phyloP scores from a whole-genome alignment of 2,797 vertebrate species.

The Onychomys leucogaster region DNA sequence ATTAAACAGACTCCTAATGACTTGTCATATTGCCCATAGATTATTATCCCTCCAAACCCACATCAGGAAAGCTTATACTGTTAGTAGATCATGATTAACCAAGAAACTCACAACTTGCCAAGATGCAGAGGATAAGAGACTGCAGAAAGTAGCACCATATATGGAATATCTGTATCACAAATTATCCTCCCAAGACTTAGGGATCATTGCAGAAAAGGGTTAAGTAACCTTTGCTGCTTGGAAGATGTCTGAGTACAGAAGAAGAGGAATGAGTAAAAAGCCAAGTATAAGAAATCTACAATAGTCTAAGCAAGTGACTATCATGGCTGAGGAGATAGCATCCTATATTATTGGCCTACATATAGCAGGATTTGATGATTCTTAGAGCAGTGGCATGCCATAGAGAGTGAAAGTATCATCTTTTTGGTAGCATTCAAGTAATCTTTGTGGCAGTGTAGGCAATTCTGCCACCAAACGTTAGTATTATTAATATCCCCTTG shows the following conservation, averaged over 20 bases:
- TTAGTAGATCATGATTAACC: neutral
- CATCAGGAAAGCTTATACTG: neutral
- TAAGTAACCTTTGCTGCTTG: neutral
- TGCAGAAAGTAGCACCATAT: too few species aligned
- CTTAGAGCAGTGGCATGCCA: neutral
- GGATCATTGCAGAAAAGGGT: neutral
- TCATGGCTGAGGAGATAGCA: neutral
- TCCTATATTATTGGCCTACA: neutral
- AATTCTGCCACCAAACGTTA: constrained; percentile 46
- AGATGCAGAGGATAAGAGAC: neutral
- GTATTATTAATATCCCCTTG: neutral
- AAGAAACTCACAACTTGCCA: neutral
- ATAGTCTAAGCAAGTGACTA: neutral
- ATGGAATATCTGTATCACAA: neutral
- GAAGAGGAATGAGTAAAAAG: neutral
- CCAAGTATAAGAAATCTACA: neutral
- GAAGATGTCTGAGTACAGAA: neutral
- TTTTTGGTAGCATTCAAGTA: neutral
- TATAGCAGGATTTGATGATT: neutral
- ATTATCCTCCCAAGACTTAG: too few species aligned
- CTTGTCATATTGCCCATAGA: neutral
- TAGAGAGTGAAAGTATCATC: neutral
- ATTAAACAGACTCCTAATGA: neutral
- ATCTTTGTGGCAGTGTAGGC: neutral
- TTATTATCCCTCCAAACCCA: neutral